phyloP scores from a whole-genome alignment of 2,797 vertebrate species.

The Eidolon dupreanum region DNA sequence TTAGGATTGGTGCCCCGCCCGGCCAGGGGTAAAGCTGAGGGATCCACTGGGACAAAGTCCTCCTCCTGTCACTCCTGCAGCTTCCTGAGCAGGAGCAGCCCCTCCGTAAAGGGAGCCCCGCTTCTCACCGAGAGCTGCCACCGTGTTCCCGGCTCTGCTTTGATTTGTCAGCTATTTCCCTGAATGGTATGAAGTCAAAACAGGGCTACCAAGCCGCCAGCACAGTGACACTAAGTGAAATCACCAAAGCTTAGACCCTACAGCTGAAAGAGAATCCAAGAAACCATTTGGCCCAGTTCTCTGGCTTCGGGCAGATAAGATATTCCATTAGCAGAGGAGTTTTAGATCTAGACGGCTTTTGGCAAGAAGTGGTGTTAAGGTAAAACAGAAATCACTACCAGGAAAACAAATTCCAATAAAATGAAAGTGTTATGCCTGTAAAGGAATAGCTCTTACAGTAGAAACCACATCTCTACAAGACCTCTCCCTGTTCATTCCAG shows the following conservation, averaged over 20 bases:
- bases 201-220: conserved; percentile 38
- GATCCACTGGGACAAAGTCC: not conserved
- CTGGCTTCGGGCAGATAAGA: conserved; percentile 10
- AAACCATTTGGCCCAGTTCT: conserved; percentile 3
- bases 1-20: not conserved
- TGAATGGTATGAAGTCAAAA: conserved; percentile 68
- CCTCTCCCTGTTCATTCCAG: not conserved
- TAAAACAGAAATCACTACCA: conserved; percentile 44
- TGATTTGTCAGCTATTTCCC: conserved; percentile 74
- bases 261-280: not conserved
- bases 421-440: conserved; percentile 27
- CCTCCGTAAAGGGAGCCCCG: conserved; percentile 58
- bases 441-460: not conserved
- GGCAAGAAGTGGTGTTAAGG: conserved; percentile 68
- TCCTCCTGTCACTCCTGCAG: not conserved
- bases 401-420: conserved; percentile 32
- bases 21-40: not conserved
- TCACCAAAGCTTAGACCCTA: not conserved
- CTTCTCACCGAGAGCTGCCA: conserved; percentile 62
- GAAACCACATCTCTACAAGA: not conserved
- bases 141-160: conserved; percentile 64
- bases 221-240: conserved; percentile 59
- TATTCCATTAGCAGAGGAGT: not conserved
- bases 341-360: conserved; percentile 56
- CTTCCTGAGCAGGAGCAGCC: not conserved